A percentile compares a stretch with the other conserved stretches of the same genome.
Conservation (phyloP, 2,797 vertebrate species). For the Numenius phaeopus region DNA sequence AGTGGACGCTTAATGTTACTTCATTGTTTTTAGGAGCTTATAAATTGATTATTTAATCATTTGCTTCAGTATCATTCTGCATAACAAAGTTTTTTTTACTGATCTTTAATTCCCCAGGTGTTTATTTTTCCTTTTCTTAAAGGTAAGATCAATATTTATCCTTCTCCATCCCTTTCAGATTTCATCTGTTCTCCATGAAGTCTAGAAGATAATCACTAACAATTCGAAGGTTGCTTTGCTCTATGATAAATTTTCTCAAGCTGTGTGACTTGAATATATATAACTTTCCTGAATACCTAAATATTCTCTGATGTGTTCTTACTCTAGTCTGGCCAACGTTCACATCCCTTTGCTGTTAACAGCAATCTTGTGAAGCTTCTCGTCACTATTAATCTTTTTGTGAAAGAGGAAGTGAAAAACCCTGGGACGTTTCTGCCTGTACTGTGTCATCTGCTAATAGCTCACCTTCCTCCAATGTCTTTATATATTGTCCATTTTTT, state of each 20-base stretch:
- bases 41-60: constrained; percentile 16
- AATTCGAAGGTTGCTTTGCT: not conserved
- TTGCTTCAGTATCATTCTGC: not conserved
- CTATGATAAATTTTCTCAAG: not conserved
- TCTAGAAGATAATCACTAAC: not conserved
- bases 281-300: not conserved
- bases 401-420: not conserved
- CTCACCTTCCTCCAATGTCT: not conserved
- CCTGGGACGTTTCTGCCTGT: not conserved
- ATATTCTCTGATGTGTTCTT: not conserved
- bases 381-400: not conserved
- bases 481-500: not conserved
- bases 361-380: not conserved
- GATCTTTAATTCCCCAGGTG: not conserved
- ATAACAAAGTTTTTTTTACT: constrained; percentile 10
- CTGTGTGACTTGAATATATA: constrained; percentile 23
- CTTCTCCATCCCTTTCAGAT: not conserved
- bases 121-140: constrained; percentile 39
- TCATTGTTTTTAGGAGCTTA: not conserved
- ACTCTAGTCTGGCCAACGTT: not conserved
- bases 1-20: not conserved
- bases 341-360: not conserved
- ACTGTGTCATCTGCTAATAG: not conserved
- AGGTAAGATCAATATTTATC: constrained; percentile 25
- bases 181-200: constrained; percentile 20